A percentile compares a stretch with the other conserved stretches of the same genome.
These are phyloP conservation scores for Anarhynchus alexandrinus DNA, from an alignment of 2,113 vertebrate species.

Conservation along the genomic window DNA sequence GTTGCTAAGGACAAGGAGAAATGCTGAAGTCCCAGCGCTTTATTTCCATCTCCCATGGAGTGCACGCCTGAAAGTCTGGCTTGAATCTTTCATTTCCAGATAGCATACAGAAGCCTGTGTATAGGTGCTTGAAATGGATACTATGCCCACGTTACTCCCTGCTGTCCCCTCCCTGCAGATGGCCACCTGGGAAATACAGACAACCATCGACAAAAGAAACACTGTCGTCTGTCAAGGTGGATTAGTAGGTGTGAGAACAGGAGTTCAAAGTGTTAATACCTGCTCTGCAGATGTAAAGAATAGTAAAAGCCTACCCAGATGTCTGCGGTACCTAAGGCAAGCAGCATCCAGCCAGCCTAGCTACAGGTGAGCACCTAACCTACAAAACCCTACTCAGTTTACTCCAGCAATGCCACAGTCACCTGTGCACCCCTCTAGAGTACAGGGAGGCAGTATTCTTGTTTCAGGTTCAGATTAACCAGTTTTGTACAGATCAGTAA, in stretches of 20 bases:
- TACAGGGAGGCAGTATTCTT: not conserved
- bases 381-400: not conserved
- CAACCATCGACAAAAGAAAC: not conserved
- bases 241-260: not conserved
- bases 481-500: not conserved
- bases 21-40: not conserved
- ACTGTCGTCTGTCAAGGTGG: not conserved
- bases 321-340: not conserved
- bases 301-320: not conserved
- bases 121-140: not conserved
- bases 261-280: not conserved
- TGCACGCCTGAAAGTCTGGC: not conserved
- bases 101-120: not conserved
- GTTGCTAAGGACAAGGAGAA: not conserved
- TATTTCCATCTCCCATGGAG: not conserved
- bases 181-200: not conserved
- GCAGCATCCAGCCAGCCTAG: not conserved
- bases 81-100: not conserved
- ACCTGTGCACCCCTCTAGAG: not conserved
- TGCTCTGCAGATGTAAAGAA: not conserved
- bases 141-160: accelerated
- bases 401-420: not conserved
- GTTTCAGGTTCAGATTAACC: not conserved
- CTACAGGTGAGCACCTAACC: not conserved
- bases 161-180: not conserved